Percentiles rank a stretch among this genome's conserved stretches.
Evolutionary conservation across 2,797 vertebrate species (phyloP).

Genomic region (Brachymystax lenok): DNA sequence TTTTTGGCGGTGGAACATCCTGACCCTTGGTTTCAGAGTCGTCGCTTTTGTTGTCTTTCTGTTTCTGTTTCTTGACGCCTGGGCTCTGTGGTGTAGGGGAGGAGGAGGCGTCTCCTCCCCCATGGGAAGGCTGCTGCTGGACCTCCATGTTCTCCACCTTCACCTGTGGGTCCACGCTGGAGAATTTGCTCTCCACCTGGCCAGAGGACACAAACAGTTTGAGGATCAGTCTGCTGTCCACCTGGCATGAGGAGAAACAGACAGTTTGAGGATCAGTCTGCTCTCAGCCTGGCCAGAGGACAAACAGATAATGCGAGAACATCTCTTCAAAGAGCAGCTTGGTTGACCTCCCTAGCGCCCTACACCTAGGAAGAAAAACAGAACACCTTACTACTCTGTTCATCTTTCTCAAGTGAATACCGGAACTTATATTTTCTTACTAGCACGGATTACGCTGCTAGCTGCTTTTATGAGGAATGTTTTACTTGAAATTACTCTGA

Average conservation of each 20-base stretch:
- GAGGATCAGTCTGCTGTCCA: too few species aligned
- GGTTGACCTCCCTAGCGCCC: not conserved
- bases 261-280: too few species aligned
- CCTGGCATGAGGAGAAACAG: too few species aligned
- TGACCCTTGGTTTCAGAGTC: not conserved
- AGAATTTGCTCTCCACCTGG: conserved; percentile 8
- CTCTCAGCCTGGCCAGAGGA: too few species aligned
- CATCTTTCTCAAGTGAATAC: too few species aligned
- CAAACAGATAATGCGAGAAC: not conserved
- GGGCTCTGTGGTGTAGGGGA: not conserved
- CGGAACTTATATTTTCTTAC: too few species aligned
- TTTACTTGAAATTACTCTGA: too few species aligned
- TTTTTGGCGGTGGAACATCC: conserved; percentile 35
- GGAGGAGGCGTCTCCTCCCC: conserved; percentile 8
- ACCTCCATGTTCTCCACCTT: conserved; percentile 9
- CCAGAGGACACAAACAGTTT: too few species aligned
- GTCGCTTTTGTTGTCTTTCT: not conserved
- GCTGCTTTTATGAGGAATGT: too few species aligned
- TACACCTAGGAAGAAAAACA: too few species aligned
- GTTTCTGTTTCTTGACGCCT: not conserved
- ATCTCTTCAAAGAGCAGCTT: not conserved
- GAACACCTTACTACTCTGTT: too few species aligned
- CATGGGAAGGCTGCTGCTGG: conserved; percentile 37
- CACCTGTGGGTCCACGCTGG: conserved; percentile 49
- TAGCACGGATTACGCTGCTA: too few species aligned